Evolutionary conservation across 2,113 vertebrate species (phyloP).

Genomic region (Haemorhous mexicanus): DNA sequence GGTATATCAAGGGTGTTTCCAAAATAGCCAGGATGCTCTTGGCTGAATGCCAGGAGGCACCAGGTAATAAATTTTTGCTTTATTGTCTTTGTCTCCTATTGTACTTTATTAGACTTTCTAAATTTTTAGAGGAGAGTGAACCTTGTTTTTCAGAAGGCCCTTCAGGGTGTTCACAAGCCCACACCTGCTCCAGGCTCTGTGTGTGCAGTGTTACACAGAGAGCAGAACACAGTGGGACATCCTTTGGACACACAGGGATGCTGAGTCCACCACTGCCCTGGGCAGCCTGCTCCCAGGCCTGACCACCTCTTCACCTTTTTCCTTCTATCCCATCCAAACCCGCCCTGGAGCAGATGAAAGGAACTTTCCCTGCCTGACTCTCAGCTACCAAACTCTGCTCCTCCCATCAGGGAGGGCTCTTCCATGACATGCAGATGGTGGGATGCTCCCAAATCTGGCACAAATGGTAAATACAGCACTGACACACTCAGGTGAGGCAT

Average conservation of each 20-base stretch:
- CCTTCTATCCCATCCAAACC: neutral
- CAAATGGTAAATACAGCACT: neutral
- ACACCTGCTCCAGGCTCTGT: neutral
- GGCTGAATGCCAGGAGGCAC: neutral
- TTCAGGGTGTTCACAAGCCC: neutral
- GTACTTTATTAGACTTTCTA: neutral
- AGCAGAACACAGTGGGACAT: neutral
- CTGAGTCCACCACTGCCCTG: neutral
- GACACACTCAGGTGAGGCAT: neutral
- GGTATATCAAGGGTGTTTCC: neutral
- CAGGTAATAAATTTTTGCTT: neutral
- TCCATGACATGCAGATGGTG: neutral
- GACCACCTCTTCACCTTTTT: neutral
- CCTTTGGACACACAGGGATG: neutral
- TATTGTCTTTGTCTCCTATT: neutral
- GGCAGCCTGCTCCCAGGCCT: neutral
- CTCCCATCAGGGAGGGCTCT: neutral
- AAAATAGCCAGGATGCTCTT: neutral
- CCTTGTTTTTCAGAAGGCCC: neutral
- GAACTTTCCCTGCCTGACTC: neutral
- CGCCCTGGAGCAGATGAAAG: too few relatives aligned
- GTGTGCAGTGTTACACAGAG: accelerated
- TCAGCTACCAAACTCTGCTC: neutral
- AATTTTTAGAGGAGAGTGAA: neutral
- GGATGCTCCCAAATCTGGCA: neutral